Percentiles rank a stretch among this genome's conserved stretches.
These are phyloP conservation scores for Venustaconcha ellipsiformis DNA, from an alignment of 1,140 invertebrate species.

Conservation along the genomic window DNA sequence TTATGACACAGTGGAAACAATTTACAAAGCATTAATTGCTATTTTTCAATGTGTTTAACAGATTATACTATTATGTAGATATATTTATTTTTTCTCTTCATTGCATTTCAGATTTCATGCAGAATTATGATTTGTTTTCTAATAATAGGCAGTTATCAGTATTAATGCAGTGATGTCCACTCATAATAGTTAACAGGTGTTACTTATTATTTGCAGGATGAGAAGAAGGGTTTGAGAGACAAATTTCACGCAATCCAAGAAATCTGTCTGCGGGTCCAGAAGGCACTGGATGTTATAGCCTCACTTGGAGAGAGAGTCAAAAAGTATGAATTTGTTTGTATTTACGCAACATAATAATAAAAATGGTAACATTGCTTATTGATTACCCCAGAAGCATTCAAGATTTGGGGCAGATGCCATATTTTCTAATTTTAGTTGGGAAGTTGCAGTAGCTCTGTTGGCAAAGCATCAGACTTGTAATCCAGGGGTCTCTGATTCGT, in stretches of 20 bases:
- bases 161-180: no score
- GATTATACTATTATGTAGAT: no score
- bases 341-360: not conserved
- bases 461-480: no score
- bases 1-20: no score
- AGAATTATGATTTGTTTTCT: no score
- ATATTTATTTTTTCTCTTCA: no score
- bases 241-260: conserved; percentile 94
- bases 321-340: conserved; percentile 78
- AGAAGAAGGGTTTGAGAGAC: conserved; percentile 96
- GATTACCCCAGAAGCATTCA: not conserved
- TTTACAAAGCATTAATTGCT: no score
- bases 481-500: no score
- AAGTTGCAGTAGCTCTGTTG: not conserved
- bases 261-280: conserved; percentile 91
- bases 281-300: conserved; percentile 88
- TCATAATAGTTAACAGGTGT: not conserved
- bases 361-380: not conserved
- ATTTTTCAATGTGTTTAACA: no score
- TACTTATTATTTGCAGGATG: conserved; percentile 78
- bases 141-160: no score
- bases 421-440: not conserved
- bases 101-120: no score
- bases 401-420: conserved; percentile 5
- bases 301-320: conserved; percentile 92